phyloP scores from a whole-genome alignment of 2,888 invertebrate species.

The Nebria brevicollis region DNA sequence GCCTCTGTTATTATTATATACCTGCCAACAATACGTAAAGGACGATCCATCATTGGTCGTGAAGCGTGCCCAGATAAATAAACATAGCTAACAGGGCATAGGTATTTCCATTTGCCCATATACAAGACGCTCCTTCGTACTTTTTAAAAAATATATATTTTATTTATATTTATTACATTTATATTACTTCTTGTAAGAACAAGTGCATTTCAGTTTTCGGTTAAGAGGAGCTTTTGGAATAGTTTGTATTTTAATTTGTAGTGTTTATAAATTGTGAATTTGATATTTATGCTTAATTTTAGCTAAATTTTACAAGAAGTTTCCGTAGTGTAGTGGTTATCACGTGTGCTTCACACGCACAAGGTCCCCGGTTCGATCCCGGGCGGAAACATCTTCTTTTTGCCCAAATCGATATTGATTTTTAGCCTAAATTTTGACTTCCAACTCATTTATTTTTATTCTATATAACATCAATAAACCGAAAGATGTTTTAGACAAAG shows the following conservation, averaged over 20 bases:
- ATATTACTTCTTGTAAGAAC: too few relatives aligned
- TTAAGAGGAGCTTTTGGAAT: too few relatives aligned
- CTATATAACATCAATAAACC: background rate
- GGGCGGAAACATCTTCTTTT: constrained; percentile 69
- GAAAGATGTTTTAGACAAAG: too few relatives aligned
- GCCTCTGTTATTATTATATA: constrained; percentile 21
- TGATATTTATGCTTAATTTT: background rate
- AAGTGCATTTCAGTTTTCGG: too few relatives aligned
- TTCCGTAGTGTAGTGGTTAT: constrained; percentile 19
- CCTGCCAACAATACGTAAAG: constrained; percentile 16
- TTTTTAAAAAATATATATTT: too few relatives aligned
- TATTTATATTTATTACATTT: too few relatives aligned
- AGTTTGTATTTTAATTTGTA: too few relatives aligned
- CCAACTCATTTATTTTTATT: background rate
- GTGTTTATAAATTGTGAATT: background rate
- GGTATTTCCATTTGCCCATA: background rate
- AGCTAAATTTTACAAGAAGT: background rate
- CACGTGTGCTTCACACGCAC: constrained; percentile 62
- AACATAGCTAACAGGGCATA: constrained; percentile 8
- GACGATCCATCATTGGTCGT: constrained; percentile 16
- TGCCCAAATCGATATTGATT: constrained; percentile 8
- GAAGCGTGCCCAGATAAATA: constrained; percentile 28
- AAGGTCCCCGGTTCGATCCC: constrained; percentile 78
- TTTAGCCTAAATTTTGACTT: background rate
- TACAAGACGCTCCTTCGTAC: background rate